phyloP scores from a whole-genome alignment of 1,140 invertebrate species.

The Patella vulgata region DNA sequence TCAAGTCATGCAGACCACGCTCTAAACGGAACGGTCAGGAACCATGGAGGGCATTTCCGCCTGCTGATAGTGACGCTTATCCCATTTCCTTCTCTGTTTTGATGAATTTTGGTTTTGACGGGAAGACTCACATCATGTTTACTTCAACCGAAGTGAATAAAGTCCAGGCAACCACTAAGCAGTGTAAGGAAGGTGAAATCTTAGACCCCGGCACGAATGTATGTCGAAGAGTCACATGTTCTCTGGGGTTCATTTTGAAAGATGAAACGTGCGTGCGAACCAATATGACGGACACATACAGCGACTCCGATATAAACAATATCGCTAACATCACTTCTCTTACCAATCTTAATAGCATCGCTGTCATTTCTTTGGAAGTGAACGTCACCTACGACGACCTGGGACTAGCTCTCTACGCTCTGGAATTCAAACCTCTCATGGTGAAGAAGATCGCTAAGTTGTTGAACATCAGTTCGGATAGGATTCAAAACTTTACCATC shows the following conservation, averaged over 20 bases:
- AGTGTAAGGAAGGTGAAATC: conserved; percentile 34
- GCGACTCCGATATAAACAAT: background rate
- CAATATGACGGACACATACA: background rate
- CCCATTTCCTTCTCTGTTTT: conserved; percentile 66
- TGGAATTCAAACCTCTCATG: conserved; percentile 30
- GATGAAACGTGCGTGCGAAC: conserved; percentile 3
- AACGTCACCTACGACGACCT: conserved; percentile 36
- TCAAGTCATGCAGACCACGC: background rate
- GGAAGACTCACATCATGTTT: conserved; percentile 68
- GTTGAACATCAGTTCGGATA: conserved; percentile 45
- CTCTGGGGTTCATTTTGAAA: conserved; percentile 29
- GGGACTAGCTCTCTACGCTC: conserved; percentile 13
- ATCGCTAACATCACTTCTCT: background rate
- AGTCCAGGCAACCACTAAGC: background rate
- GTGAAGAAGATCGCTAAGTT: conserved; percentile 24
- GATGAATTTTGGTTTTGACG: conserved; percentile 67
- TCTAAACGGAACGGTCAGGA: conserved; percentile 11
- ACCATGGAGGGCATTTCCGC: background rate
- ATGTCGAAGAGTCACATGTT: conserved; percentile 38
- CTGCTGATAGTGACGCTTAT: conserved; percentile 22
- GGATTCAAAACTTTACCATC: conserved; percentile 50
- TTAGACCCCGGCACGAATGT: conserved; percentile 62
- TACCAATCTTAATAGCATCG: background rate
- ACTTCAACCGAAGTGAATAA: conserved; percentile 56
- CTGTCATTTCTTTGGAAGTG: conserved; percentile 32